A percentile compares a stretch with the other conserved stretches of the same genome.
Conservation (phyloP, 2,113 vertebrate species). For the Hyperoodon ampullatus region DNA sequence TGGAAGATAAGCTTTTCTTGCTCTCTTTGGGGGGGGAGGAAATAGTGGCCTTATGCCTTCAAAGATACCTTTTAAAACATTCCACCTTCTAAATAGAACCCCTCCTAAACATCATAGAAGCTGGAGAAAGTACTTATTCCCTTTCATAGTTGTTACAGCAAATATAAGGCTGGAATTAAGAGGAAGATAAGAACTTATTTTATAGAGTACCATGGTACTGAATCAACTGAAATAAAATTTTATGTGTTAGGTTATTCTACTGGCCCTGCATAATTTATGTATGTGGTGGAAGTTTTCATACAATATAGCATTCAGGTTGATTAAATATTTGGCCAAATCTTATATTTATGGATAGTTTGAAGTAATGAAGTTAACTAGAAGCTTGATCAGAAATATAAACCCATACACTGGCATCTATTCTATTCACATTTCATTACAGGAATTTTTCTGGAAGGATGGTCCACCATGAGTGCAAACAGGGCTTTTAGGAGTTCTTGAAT, state of each 20-base stretch:
- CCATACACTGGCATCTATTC: background rate
- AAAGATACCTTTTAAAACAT: background rate
- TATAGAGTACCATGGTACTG: background rate
- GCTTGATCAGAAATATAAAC: slow-evolving; percentile 34
- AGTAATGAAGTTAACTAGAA: background rate
- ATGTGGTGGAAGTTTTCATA: background rate
- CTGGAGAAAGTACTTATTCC: background rate
- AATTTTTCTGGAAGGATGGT: background rate
- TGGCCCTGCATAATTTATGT: background rate
- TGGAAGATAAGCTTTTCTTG: background rate
- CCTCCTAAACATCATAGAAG: background rate
- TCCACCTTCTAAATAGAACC: background rate
- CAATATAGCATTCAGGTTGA: background rate
- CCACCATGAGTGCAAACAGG: background rate
- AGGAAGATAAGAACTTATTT: slow-evolving; percentile 36
- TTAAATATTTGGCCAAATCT: slow-evolving; percentile 45
- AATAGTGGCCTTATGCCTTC: background rate
- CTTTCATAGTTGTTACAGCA: background rate
- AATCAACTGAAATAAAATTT: slow-evolving; percentile 58
- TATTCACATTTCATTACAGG: background rate
- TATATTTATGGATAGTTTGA: background rate
- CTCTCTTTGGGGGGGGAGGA: background rate
- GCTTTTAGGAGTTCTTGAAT: background rate
- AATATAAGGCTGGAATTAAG: slow-evolving; percentile 11
- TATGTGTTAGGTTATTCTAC: background rate